A percentile compares a stretch with the other conserved stretches of the same genome.
These are phyloP conservation scores for Poecilia gillii DNA, from an alignment of 2,797 vertebrate species.

Conservation along the genomic window DNA sequence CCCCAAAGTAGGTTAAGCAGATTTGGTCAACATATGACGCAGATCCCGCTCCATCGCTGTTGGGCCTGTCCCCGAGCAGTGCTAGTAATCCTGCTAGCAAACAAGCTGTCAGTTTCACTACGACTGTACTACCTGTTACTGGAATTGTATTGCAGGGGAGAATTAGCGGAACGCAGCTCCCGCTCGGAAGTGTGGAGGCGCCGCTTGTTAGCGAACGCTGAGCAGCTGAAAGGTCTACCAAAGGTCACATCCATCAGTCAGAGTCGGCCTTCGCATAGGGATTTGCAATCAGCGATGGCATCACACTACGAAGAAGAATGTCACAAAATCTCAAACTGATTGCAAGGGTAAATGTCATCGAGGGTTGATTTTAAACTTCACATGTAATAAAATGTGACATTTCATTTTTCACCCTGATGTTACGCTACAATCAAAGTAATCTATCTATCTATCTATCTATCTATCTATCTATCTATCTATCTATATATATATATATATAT, in stretches of 20 bases:
- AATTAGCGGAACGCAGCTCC: slow-evolving; percentile 57
- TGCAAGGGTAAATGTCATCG: background rate
- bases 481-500: too few species aligned
- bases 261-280: background rate
- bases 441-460: too few species aligned
- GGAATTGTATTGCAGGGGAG: slow-evolving; percentile 63
- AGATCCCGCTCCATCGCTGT: slow-evolving; percentile 67
- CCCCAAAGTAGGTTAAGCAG: slow-evolving; percentile 82
- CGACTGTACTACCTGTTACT: slow-evolving; percentile 67
- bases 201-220: slow-evolving; percentile 36
- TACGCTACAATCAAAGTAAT: background rate
- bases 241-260: slow-evolving; percentile 25
- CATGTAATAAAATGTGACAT: background rate
- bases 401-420: background rate
- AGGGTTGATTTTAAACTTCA: slow-evolving; percentile 2
- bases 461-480: too few species aligned
- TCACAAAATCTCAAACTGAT: background rate
- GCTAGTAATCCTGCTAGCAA: slow-evolving; percentile 76
- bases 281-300: background rate
- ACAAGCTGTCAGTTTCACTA: slow-evolving; percentile 72
- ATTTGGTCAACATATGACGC: slow-evolving; percentile 82
- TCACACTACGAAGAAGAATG: background rate
- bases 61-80: slow-evolving; percentile 72
- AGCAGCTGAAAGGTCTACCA: slow-evolving; percentile 8
- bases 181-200: slow-evolving; percentile 27